Evolutionary conservation across 1,140 invertebrate genomes (phyloP).

Genomic region (Papilio xuthus): DNA sequence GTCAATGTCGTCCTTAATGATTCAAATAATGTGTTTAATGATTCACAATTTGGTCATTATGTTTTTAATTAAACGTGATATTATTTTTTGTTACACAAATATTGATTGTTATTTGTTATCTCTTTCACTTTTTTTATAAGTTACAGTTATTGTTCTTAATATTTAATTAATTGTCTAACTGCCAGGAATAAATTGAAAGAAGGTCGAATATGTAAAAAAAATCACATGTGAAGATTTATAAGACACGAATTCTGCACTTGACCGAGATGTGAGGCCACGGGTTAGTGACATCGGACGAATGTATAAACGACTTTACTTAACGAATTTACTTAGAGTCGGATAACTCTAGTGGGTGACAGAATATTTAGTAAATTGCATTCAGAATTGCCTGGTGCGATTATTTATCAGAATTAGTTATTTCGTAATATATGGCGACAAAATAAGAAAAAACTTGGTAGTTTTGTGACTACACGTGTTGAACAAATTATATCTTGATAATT

Average conservation of each 20-base stretch:
- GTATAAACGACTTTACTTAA: conserved; percentile 20
- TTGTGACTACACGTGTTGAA: not conserved
- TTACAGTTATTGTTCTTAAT: not conserved
- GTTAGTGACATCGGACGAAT: conserved; percentile 46
- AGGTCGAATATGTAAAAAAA: conserved; percentile 4
- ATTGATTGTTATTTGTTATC: not conserved
- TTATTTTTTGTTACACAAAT: not conserved
- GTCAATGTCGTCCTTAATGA: conserved; percentile 33
- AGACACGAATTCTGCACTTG: conserved; percentile 39
- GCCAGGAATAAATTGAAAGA: not conserved
- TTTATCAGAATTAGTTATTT: not conserved
- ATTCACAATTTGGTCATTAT: not conserved
- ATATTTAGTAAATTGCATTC: not conserved
- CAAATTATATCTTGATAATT: not conserved
- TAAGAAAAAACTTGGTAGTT: not conserved
- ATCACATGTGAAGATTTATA: not conserved
- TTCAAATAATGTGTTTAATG: conserved; percentile 1
- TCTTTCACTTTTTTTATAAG: no score
- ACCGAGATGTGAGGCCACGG: conserved; percentile 48
- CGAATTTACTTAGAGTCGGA: not conserved
- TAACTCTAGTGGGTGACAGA: not conserved
- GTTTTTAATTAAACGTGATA: not conserved
- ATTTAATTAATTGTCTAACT: not conserved
- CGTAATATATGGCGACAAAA: not conserved
- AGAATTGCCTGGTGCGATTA: not conserved